These are phyloP conservation scores for Athrips mouffetella DNA, from an alignment of 2,888 invertebrate genomes.

Conservation along the genomic window DNA sequence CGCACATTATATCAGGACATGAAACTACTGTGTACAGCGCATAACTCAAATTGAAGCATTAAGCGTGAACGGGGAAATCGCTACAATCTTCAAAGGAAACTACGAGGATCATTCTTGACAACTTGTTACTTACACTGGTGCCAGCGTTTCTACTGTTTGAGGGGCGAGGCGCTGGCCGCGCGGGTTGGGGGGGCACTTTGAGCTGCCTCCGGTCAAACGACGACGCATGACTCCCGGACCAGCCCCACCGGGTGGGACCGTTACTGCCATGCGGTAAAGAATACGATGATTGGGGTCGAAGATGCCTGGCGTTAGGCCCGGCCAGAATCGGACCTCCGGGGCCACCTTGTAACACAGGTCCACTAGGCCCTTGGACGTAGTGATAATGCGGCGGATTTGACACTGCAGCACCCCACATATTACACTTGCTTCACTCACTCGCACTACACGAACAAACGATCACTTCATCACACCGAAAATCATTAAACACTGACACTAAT, in stretches of 20 bases:
- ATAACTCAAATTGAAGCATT: conserved; percentile 10
- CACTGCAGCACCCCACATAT: conserved; percentile 73
- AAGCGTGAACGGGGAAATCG: conserved; percentile 14
- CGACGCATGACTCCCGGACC: conserved; percentile 73
- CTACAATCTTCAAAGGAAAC: not conserved
- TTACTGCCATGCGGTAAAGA: conserved; percentile 77
- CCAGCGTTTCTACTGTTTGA: conserved; percentile 52
- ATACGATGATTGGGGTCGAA: conserved; percentile 72
- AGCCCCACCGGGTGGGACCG: conserved; percentile 76
- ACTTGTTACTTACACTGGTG: conserved; percentile 56
- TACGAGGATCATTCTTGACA: not conserved
- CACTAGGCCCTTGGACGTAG: conserved; percentile 60
- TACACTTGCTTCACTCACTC: conserved; percentile 40
- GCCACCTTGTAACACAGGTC: conserved; percentile 50
- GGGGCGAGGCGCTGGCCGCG: conserved; percentile 63
- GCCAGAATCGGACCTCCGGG: conserved; percentile 60
- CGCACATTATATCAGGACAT: conserved; percentile 47
- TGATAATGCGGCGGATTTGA: conserved; percentile 69
- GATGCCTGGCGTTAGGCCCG: conserved; percentile 56
- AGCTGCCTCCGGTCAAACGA: conserved; percentile 70
- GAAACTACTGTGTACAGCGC: conserved; percentile 31
- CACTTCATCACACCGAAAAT: conserved; percentile 59
- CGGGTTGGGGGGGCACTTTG: conserved; percentile 70
- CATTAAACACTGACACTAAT: conserved; percentile 53
- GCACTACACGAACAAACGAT: conserved; percentile 42